Conservation (phyloP, 1,140 invertebrate genomes). For the Drosophila persimilis region DNA sequence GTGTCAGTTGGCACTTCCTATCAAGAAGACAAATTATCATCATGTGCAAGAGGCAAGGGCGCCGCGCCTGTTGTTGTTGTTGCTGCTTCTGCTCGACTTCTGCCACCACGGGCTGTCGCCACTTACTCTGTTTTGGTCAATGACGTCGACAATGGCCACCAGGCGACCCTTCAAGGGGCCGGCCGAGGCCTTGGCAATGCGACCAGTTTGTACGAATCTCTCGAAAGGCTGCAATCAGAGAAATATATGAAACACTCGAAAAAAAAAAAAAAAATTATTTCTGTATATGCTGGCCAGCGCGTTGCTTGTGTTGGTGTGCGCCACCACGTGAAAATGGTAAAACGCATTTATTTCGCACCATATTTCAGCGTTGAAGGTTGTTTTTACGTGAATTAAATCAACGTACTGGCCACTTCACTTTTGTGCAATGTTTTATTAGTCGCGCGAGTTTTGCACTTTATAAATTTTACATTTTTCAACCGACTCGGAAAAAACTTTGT, state of each 20-base stretch:
- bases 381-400: constrained; percentile 11
- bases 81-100: neutral
- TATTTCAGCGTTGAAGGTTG: neutral
- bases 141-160: constrained; percentile 96
- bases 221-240: constrained; percentile 90
- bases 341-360: constrained; percentile 1
- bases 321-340: constrained; percentile 69
- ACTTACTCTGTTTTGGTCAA: constrained; percentile 97
- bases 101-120: neutral
- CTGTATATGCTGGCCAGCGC: constrained; percentile 22
- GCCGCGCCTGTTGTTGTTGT: constrained; percentile 18
- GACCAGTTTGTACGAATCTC: constrained; percentile 97
- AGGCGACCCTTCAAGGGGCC: constrained; percentile 95
- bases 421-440: constrained; percentile 49
- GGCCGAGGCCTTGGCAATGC: constrained; percentile 96
- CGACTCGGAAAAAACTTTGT: constrained; percentile 47
- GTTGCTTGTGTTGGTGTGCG: constrained; percentile 39
- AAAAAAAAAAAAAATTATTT: too few relatives aligned
- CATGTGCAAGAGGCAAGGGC: constrained; percentile 54
- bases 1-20: constrained; percentile 89
- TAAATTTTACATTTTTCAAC: constrained; percentile 71
- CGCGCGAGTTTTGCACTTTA: constrained; percentile 29
- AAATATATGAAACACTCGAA: neutral
- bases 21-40: constrained; percentile 83
- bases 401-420: constrained; percentile 34